Percentiles rank a stretch among this genome's conserved stretches.
phyloP scores from a whole-genome alignment of 2,888 invertebrate species.

The Apantesis nais region DNA sequence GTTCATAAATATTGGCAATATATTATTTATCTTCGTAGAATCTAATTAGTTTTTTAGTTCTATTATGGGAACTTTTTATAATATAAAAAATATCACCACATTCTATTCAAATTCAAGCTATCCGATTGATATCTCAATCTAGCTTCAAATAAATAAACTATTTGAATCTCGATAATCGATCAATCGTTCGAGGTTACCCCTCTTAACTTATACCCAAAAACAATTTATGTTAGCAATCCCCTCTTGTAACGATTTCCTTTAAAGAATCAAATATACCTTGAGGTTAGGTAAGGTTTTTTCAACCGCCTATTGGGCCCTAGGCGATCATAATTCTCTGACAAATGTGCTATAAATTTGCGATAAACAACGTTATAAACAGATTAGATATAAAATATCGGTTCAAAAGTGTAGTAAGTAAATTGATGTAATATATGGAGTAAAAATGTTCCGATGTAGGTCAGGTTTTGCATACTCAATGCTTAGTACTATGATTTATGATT shows the following conservation, averaged over 20 bases:
- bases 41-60: too few relatives aligned
- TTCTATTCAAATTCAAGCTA: too few relatives aligned
- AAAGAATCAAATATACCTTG: slow-evolving; percentile 27
- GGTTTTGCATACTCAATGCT: background rate
- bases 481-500: background rate
- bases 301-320: slow-evolving; percentile 36
- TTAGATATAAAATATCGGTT: background rate
- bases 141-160: background rate
- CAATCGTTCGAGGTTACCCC: background rate
- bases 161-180: background rate
- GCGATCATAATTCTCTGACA: slow-evolving; percentile 22
- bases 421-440: background rate
- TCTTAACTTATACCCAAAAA: slow-evolving; percentile 2
- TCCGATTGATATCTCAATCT: background rate
- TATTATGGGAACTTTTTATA: too few relatives aligned
- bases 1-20: too few relatives aligned
- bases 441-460: background rate
- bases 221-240: slow-evolving; percentile 1
- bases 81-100: too few relatives aligned
- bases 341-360: slow-evolving; percentile 21
- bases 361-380: slow-evolving; percentile 5
- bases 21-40: too few relatives aligned
- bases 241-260: slow-evolving; percentile 18
- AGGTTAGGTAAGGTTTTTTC: slow-evolving; percentile 34
- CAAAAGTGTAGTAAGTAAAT: background rate